Percentiles rank a stretch among this genome's conserved stretches.
Conservation (phyloP, 2,113 vertebrate species). For the Casuarius casuarius region DNA sequence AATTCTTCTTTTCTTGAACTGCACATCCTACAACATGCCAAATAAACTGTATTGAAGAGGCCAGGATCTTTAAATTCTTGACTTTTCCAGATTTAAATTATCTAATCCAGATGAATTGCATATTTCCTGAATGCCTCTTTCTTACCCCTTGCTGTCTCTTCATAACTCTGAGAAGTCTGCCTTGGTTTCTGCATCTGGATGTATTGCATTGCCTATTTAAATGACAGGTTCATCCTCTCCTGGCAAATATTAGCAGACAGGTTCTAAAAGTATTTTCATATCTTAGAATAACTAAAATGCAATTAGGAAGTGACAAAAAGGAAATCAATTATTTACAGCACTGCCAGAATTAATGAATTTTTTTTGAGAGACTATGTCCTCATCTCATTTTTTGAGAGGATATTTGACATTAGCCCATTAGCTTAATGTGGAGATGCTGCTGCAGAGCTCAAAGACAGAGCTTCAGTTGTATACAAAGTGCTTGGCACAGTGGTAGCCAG, state of each 20-base stretch:
- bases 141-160: not conserved
- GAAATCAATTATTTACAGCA: not conserved
- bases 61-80: not conserved
- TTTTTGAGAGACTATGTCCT: not conserved
- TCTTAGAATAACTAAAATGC: constrained; percentile 20
- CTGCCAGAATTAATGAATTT: not conserved
- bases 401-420: not conserved
- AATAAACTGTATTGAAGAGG: not conserved
- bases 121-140: not conserved
- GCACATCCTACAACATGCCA: rapidly evolving
- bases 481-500: not conserved
- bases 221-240: not conserved
- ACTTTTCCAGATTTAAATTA: not conserved
- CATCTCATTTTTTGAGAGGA: not conserved
- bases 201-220: constrained; percentile 9
- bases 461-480: not conserved
- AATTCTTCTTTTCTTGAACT: not conserved
- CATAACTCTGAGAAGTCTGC: not conserved
- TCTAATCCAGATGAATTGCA: rapidly evolving
- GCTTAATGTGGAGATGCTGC: not conserved
- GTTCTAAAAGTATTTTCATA: constrained; percentile 26
- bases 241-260: not conserved
- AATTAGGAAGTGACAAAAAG: constrained; percentile 12
- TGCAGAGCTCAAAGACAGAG: too few species aligned
- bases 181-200: not conserved